A percentile compares a stretch with the other conserved stretches of the same genome.
phyloP scores from a whole-genome alignment of 35 echinoderm and acorn worm species.

The Diadema setosum region DNA sequence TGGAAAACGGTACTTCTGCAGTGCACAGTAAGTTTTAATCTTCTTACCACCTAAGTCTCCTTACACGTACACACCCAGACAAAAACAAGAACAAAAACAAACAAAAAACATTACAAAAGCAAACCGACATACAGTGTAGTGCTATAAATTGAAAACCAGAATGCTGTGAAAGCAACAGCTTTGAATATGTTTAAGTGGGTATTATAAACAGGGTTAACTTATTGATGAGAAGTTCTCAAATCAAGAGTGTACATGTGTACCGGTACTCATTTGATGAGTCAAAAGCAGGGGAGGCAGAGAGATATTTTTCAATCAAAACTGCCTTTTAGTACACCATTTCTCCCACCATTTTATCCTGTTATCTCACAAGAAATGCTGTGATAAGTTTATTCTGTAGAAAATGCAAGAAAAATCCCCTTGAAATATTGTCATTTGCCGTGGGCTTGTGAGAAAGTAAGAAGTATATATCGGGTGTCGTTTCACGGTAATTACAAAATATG shows the following conservation, averaged over 20 bases:
- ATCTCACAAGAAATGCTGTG: not conserved
- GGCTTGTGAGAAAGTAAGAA: too few relatives aligned
- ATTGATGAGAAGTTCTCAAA: not conserved
- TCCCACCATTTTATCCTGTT: not conserved
- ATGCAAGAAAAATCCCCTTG: too few relatives aligned
- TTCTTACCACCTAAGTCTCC: not conserved
- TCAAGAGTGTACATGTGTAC: not conserved
- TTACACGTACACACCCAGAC: not conserved
- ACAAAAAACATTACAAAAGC: not conserved
- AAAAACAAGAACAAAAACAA: not conserved
- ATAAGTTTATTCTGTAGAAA: too few relatives aligned
- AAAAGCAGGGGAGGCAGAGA: not conserved
- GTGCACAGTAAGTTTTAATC: not conserved
- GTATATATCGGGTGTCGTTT: too few relatives aligned
- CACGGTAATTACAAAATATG: too few relatives aligned
- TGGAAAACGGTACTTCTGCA: conserved; percentile 5
- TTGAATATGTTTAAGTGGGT: not conserved
- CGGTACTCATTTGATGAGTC: not conserved
- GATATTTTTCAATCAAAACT: not conserved
- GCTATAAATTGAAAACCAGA: not conserved
- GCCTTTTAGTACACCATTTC: not conserved
- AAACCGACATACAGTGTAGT: not conserved
- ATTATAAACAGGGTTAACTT: not conserved
- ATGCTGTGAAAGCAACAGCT: not conserved
- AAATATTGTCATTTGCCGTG: too few relatives aligned